Evolutionary conservation across 2,113 vertebrate genomes (phyloP), one percentile per base, ranked within the genome.

Genomic region (Quiscalus mexicanus): DNA sequence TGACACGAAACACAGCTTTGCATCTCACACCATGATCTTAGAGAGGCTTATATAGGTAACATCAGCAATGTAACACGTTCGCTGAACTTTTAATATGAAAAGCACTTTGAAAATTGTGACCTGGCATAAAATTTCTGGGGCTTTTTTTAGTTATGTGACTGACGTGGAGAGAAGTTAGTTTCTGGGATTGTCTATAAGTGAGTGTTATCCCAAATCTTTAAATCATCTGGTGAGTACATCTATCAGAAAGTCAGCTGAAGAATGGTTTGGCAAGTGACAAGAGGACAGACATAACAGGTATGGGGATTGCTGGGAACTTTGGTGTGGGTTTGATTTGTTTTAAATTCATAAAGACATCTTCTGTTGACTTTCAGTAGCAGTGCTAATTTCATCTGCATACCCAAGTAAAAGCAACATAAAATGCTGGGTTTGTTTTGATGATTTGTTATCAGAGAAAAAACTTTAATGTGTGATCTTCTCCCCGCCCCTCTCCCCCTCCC

Each of bases 211-310:
- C 9, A 52, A 84, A 45, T 22, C 4, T 9, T 10, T 17, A 37
- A 55, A 20, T 41, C 16, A 41, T 17, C 23, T 33, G 23, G 6
- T 24, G 21, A 83, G 14, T 10, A 11, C 24, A 31, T 49, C 13
- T 37, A 10, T 63, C 21, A 81, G 68, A 91, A 47, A 69, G 28
- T 30, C 41, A 82, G 22, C 4, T 53, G 50, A 84, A 62, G 56
- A 67, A 65, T 0, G 0, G 15, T 60, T 69, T 74, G 60, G 20
- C 31, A 86, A 68, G 33, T 0, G 1, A 44, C 19, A 42, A n/a
- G 37, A 41, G n/a, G 58, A 41, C 31, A 64, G 50, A 45, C 7
- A 3, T 25, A 64, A 59, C 11, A 33, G 9, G 3, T 25, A 35
- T 12, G 11, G 6, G 21, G 27, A 45, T 42, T 84, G 21, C 15